Conservation (phyloP, 2,888 invertebrate genomes). For the Nephrotoma flavescens region DNA sequence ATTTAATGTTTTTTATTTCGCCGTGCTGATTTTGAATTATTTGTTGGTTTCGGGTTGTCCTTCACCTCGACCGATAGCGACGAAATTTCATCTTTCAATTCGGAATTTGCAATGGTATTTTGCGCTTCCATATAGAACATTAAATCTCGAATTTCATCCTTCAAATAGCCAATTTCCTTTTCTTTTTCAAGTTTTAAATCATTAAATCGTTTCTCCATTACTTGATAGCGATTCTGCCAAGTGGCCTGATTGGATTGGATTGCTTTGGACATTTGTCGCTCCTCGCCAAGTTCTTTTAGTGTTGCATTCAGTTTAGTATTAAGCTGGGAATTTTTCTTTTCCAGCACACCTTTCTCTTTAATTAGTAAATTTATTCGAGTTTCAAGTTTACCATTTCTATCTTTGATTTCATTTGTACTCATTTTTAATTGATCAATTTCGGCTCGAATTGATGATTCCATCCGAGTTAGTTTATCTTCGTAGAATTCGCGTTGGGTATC, state of each 20-base stretch:
- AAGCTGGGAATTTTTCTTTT: slow-evolving; percentile 53
- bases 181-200: slow-evolving; percentile 44
- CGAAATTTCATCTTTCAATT: slow-evolving; percentile 25
- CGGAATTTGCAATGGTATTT: slow-evolving; percentile 28
- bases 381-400: slow-evolving; percentile 33
- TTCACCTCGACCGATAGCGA: slow-evolving; percentile 25
- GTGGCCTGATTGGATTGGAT: slow-evolving; percentile 57
- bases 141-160: slow-evolving; percentile 87
- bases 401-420: slow-evolving; percentile 36
- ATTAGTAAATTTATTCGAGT: slow-evolving; percentile 37
- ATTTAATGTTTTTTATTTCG: background rate
- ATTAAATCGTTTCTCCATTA: slow-evolving; percentile 37
- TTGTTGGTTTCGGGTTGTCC: slow-evolving; percentile 16
- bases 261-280: slow-evolving; percentile 68
- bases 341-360: slow-evolving; percentile 52
- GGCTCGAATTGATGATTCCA: slow-evolving; percentile 32
- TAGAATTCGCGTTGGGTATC: slow-evolving; percentile 88
- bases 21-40: background rate
- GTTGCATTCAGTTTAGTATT: slow-evolving; percentile 47
- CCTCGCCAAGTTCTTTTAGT: slow-evolving; percentile 61
- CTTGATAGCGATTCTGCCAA: slow-evolving; percentile 49
- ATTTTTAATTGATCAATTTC: slow-evolving; percentile 41
- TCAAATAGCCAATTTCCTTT: slow-evolving; percentile 62
- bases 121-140: slow-evolving; percentile 95
- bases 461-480: slow-evolving; percentile 57